phyloP scores from a whole-genome alignment of 2,113 vertebrate species.

The Mola mola region DNA sequence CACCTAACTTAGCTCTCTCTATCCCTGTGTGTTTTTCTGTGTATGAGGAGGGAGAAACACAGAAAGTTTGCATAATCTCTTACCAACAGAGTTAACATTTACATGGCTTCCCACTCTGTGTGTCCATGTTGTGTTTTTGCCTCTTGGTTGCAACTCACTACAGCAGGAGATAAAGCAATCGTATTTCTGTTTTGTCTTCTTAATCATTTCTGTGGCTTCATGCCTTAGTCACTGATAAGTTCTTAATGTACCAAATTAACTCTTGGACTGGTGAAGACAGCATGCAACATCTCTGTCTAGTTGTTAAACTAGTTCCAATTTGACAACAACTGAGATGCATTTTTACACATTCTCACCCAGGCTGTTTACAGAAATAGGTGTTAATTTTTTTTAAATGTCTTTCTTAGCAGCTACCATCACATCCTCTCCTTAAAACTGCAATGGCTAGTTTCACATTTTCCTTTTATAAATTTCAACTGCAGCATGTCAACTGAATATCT shows the following conservation, averaged over 20 bases:
- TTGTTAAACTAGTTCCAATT: too few species aligned
- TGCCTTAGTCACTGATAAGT: neutral
- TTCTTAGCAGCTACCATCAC: neutral
- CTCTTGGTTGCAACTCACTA: neutral
- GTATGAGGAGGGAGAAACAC: neutral
- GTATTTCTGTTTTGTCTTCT: neutral
- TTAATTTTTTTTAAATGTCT: neutral
- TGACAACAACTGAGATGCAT: neutral
- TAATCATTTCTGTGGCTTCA: neutral
- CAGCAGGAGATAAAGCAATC: neutral
- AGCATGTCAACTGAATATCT: too few species aligned
- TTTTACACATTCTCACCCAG: neutral
- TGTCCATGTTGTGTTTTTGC: neutral
- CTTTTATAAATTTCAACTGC: neutral
- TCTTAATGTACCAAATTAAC: neutral
- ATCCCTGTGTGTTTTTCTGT: neutral
- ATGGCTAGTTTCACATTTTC: neutral
- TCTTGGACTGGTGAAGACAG: neutral
- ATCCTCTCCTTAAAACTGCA: neutral
- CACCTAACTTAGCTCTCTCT: neutral
- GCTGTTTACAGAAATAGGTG: neutral
- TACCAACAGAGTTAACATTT: constrained; percentile 43
- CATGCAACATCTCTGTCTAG: too few species aligned
- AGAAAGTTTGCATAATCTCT: constrained; percentile 58
- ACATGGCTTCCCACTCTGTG: constrained; percentile 41